Evolutionary conservation across 2,888 invertebrate species (phyloP), one percentile per base, ranked within the genome.

Genomic region (Megamerina dolium): DNA sequence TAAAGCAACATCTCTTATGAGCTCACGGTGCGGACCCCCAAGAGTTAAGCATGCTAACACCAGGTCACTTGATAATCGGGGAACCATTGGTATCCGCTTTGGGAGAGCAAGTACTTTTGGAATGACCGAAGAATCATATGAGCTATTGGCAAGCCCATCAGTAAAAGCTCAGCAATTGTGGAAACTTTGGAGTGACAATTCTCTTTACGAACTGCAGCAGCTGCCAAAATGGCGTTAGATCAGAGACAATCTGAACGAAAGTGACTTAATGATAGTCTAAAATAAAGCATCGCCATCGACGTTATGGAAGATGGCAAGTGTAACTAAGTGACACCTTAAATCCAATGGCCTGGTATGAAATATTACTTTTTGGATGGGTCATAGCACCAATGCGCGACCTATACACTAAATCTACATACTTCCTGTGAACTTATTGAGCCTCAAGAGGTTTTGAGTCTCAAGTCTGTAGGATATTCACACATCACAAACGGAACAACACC

Each of bases 181-280:
- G 48, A 45, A 49, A 16, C 35, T 48, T n/a, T 46, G 49, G 46
- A 48, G 49, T 14, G 35, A 41, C n/a, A 44, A 40, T 6, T 49
- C 49, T 26, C 34, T 45, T 4, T 45, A 45, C 9, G 40, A 43
- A 27, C 41, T 49, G 3, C 45, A 47, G 23, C 49, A 47, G 20
- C 42, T 44, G 9, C 44, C 48, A 18, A 48, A 50, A 37, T 48
- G 44, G 48, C 36, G 39, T 5, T 35, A 51, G 35, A 35, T 29
- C 19, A 14, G 44, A 21, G 38, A 29, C 14, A 48, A 48, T 27
- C 26, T 49, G 13, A 49, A 44, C 26, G 21, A 36, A n/a, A 47
- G 44, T 19, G 43, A 45, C 14, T 27, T 45, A 13, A 41, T 41
- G 1, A 27, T 37, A 18, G 37, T 45, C 3, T 41, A 45, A 21